Base-by-base conservation (phyloP, 1,140 invertebrate species). In the Drosophila ananassae region DNA sequence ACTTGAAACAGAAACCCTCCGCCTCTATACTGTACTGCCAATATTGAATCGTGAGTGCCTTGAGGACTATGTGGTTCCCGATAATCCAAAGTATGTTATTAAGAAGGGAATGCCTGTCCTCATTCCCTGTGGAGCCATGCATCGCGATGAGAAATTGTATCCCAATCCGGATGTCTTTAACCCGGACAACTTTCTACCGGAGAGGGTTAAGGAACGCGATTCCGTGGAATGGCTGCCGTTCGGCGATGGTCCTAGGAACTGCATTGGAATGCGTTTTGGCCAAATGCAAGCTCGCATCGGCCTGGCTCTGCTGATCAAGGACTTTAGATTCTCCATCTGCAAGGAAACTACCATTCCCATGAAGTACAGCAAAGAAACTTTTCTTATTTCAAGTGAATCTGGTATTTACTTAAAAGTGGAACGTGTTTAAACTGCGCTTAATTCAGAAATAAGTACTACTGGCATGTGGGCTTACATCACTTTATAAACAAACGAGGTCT, bases 111-210 rank as follows among this genome's bases (percentile, higher is more conserved):
- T 77, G 73, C 60, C 64, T 2, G 24, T 91, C 0, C 3, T 90
- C 0, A 91, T 91, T 47, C 89, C 89, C 0, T 62, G 58, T 1
- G 79, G 58, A 1, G 81, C 81, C 5, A 74, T 93, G 58, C 93
- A 93, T 60, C 77, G 79, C 3, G 92, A 93, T 73, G 85, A 92
- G 13, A 71, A 82, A 5, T 83, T 92, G 21, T 96, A 93, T 79
- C 92, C 94, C 12, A 92, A 96, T 59, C 95, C 95, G 5, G 92
- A 95, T 17, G 78, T 66, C 13, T 96, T 95, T 71, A 92, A 95
- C 82, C 96, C 95, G 0, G 95, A 96, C n/a, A 91, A 95, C 63
- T 96, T 96, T 76, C 72, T 92, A 0, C 91, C 93, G 0, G 94
- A 95, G 52, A 93, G 94, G 24, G 76, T 89, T 4, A 69, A 80